phyloP scores from a whole-genome alignment of 2,113 vertebrate species.

The Sorex araneus region DNA sequence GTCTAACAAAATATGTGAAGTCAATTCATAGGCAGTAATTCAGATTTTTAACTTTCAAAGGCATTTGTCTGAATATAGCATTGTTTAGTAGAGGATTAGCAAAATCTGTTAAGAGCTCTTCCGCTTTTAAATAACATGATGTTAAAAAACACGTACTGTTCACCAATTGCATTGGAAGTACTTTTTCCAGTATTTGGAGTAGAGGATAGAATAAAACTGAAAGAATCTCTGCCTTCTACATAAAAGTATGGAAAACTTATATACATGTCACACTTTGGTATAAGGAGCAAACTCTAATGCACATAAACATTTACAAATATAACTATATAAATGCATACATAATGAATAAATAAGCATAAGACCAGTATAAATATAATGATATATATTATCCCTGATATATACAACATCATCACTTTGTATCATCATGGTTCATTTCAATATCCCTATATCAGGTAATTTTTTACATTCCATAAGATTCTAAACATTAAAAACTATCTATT shows the following conservation, averaged over 20 bases:
- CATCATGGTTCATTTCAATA: neutral
- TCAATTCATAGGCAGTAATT: conserved; percentile 40
- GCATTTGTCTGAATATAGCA: conserved; percentile 8
- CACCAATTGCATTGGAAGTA: neutral
- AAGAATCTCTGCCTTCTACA: neutral
- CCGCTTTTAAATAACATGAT: neutral
- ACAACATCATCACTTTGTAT: neutral
- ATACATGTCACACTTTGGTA: neutral
- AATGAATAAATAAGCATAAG: neutral
- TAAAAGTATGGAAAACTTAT: neutral
- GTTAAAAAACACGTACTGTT: neutral
- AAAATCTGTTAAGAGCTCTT: neutral
- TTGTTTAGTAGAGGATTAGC: neutral
- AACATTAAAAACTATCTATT: neutral
- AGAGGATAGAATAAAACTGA: neutral
- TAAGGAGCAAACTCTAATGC: neutral
- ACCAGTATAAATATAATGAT: conserved; percentile 6
- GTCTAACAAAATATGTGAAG: neutral
- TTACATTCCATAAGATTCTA: neutral
- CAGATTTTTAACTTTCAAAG: neutral
- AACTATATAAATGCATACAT: neutral
- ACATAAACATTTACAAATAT: neutral
- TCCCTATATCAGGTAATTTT: neutral
- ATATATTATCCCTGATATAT: neutral
- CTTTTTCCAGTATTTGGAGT: neutral